Conservation (phyloP, 1,140 invertebrate species). For the Hycleus cichorii region DNA sequence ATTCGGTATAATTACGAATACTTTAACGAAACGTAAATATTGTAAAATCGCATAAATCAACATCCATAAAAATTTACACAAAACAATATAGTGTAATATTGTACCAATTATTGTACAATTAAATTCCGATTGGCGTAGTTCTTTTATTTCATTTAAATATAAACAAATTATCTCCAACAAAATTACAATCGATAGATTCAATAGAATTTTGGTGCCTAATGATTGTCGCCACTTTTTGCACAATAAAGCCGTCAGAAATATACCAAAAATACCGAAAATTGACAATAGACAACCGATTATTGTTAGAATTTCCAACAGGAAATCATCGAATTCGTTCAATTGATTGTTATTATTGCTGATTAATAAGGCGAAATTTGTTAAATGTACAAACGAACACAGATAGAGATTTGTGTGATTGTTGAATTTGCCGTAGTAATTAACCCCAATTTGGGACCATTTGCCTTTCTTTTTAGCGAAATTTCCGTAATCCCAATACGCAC, state of each 20-base stretch:
- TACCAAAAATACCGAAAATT: constrained; percentile 47
- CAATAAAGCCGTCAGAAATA: constrained; percentile 50
- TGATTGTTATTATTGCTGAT: constrained; percentile 26
- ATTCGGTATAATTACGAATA: constrained; percentile 43
- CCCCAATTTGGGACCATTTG: constrained; percentile 41
- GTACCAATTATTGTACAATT: constrained; percentile 47
- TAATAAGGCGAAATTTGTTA: constrained; percentile 54
- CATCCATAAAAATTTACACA: constrained; percentile 59
- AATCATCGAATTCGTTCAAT: constrained; percentile 9
- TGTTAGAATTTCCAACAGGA: constrained; percentile 49
- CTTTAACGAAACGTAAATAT: constrained; percentile 52
- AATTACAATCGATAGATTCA: constrained; percentile 51
- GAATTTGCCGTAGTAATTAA: constrained; percentile 17
- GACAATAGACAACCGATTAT: constrained; percentile 53
- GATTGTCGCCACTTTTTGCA: constrained; percentile 52
- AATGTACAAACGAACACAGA: constrained; percentile 49
- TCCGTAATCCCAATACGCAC: constrained; percentile 53
- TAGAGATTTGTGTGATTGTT: constrained; percentile 38
- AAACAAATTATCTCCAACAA: constrained; percentile 51
- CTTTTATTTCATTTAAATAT: constrained; percentile 46
- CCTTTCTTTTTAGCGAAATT: constrained; percentile 19
- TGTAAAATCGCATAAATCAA: constrained; percentile 54
- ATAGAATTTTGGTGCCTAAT: constrained; percentile 51
- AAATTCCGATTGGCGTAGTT: constrained; percentile 20
- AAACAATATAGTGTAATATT: constrained; percentile 51